Evolutionary conservation across 2,113 vertebrate species (phyloP).

Genomic region (Brachypodius melanocephalos): DNA sequence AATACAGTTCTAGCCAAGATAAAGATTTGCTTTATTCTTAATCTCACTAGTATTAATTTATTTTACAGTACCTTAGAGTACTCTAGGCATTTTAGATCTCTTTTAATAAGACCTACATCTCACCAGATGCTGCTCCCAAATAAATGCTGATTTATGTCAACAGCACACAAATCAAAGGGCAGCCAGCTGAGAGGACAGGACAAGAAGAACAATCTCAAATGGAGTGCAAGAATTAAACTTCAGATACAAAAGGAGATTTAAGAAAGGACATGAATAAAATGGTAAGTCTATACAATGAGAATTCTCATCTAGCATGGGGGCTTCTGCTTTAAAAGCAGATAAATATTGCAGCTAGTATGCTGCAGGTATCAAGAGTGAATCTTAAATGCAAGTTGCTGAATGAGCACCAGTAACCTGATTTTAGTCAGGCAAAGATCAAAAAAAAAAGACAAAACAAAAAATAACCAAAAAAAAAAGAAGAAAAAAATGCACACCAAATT

Average conservation of each 20-base stretch:
- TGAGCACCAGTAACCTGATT: background rate
- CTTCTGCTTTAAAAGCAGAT: background rate
- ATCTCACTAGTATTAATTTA: constrained; percentile 33
- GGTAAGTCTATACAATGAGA: background rate
- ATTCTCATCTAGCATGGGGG: background rate
- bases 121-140: background rate
- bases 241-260: background rate
- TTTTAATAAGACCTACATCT: background rate
- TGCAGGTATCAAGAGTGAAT: background rate
- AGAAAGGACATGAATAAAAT: background rate
- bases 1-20: background rate
- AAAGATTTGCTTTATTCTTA: constrained; percentile 37
- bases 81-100: background rate
- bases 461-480: background rate
- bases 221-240: background rate
- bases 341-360: background rate
- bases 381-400: background rate
- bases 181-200: background rate
- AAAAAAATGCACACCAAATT: background rate
- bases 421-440: background rate
- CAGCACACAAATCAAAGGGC: background rate
- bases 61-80: constrained; percentile 7
- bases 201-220: background rate
- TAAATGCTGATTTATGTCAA: background rate
- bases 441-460: background rate